Conservation (phyloP, 2,888 invertebrate species). For the Argynnis bischoffii region DNA sequence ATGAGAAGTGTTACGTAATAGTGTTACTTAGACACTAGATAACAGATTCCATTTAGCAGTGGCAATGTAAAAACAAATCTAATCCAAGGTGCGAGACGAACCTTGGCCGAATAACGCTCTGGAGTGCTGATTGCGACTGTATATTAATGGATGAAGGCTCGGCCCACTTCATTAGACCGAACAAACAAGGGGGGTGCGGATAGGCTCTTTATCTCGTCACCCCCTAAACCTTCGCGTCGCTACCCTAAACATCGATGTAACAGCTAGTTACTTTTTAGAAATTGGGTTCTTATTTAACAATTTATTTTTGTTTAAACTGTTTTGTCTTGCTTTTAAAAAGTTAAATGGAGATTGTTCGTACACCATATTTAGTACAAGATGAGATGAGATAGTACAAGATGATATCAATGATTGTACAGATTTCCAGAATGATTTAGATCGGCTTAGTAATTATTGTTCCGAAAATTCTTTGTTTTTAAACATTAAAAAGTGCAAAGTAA, state of each 20-base stretch:
- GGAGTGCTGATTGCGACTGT: conserved; percentile 55
- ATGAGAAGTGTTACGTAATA: no score
- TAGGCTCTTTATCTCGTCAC: conserved; percentile 63
- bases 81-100: conserved; percentile 30
- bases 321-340: conserved; percentile 1
- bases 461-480: no score
- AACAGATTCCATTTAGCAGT: conserved; percentile 25
- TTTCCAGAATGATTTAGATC: no score
- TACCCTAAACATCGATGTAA: conserved; percentile 34
- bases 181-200: conserved; percentile 67
- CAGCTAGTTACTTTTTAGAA: conserved; percentile 23
- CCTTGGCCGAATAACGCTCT: conserved; percentile 25
- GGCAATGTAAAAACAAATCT: conserved; percentile 33
- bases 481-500: no score
- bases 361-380: neutral
- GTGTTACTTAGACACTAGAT: conserved; percentile 4
- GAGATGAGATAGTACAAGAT: no score
- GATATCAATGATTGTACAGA: no score
- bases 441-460: no score
- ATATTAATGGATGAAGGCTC: conserved; percentile 65
- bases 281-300: conserved; percentile 9
- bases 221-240: conserved; percentile 54
- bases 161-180: conserved; percentile 76
- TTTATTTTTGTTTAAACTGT: conserved; percentile 1
- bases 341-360: no score